Evolutionary conservation across 2,888 invertebrate species (phyloP).

Genomic region (Unio delphinus): DNA sequence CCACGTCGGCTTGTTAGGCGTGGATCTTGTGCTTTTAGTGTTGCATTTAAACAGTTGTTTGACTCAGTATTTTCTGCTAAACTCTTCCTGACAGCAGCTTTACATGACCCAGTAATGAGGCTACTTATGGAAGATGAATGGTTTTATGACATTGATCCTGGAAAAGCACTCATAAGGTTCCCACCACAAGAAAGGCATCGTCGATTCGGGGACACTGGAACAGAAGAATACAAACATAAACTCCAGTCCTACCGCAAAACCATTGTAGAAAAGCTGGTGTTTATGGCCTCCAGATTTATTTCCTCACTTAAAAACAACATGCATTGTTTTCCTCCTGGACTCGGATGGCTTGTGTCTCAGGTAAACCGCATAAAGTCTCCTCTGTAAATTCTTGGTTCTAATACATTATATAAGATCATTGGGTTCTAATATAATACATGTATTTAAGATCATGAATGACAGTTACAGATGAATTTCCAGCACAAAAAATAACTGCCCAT

Average conservation of each 20-base stretch:
- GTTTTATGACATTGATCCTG: conserved; percentile 92
- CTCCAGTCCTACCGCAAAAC: conserved; percentile 85
- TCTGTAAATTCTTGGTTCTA: no score
- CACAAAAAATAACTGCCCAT: no score
- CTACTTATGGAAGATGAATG: conserved; percentile 92
- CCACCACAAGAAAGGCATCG: conserved; percentile 77
- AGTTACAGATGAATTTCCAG: no score
- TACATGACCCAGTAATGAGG: conserved; percentile 91
- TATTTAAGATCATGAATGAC: no score
- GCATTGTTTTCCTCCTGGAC: conserved; percentile 88
- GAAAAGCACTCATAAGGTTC: conserved; percentile 81
- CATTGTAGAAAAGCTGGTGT: conserved; percentile 81
- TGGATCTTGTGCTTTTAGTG: conserved; percentile 88
- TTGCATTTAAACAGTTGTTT: conserved; percentile 88
- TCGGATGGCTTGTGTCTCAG: conserved; percentile 92
- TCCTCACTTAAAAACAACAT: conserved; percentile 86
- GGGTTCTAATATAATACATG: no score
- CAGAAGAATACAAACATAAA: conserved; percentile 81
- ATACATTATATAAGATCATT: no score
- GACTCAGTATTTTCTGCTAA: conserved; percentile 93
- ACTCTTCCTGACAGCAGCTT: conserved; percentile 91
- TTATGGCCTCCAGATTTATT: conserved; percentile 86
- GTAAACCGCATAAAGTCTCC: conserved; percentile 1
- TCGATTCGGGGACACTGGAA: conserved; percentile 84
- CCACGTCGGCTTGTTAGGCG: conserved; percentile 79